These are phyloP conservation scores for Gallinago media DNA, from an alignment of 2,113 vertebrate species.

Conservation along the genomic window DNA sequence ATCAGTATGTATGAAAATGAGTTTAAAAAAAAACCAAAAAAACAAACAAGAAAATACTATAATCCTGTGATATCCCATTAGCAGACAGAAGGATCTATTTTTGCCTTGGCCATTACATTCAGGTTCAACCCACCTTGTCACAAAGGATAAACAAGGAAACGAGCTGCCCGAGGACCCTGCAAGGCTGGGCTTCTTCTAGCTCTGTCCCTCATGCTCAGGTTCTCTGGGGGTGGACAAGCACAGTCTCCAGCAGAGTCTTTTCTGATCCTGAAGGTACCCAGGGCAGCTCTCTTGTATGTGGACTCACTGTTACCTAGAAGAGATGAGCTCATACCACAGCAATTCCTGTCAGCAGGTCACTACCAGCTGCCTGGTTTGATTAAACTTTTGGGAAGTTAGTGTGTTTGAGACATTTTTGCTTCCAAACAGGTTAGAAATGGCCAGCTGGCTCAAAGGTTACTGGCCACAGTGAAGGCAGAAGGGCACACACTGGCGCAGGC, in stretches of 20 bases:
- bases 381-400: not conserved
- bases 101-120: not conserved
- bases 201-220: not conserved
- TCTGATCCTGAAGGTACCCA: not conserved
- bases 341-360: not conserved
- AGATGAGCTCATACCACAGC: not conserved
- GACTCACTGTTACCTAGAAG: not conserved
- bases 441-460: not conserved
- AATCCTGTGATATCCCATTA: not conserved
- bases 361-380: not conserved
- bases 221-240: not conserved
- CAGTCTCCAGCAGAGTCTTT: not conserved
- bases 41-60: not conserved
- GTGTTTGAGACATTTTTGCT: not conserved
- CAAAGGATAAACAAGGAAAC: not conserved
- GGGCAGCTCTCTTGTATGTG: not conserved
- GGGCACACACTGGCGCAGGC: rapidly evolving
- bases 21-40: not conserved
- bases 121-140: not conserved
- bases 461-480: not conserved
- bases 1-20: not conserved
- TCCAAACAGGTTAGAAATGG: not conserved
- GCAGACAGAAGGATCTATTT: not conserved
- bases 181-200: not conserved
- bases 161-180: rapidly evolving